phyloP scores from a whole-genome alignment of 2,888 invertebrate genomes.

The Scaptomyza reducta region DNA sequence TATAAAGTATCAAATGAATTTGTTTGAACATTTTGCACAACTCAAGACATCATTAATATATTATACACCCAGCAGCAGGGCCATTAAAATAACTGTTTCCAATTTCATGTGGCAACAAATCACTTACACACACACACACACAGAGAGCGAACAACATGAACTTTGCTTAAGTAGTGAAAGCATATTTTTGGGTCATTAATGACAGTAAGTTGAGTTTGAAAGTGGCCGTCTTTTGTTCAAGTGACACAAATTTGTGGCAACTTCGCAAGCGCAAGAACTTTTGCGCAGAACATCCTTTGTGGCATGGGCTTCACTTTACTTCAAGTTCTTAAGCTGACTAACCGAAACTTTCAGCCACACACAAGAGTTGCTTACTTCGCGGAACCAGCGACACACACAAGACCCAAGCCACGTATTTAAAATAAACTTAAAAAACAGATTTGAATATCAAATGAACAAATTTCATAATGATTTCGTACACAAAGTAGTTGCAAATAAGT shows the following conservation, averaged over 20 bases:
- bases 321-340: conserved; percentile 13
- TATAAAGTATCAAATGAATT: background rate
- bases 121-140: background rate
- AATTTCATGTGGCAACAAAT: background rate
- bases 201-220: background rate
- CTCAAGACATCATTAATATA: background rate
- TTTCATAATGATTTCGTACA: no score
- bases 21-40: background rate
- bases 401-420: conserved; percentile 10
- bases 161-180: background rate
- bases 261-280: background rate
- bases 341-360: conserved; percentile 13
- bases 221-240: background rate
- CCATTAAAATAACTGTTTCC: background rate
- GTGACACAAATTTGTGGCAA: conserved; percentile 9
- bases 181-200: conserved; percentile 2
- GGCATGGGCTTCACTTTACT: conserved; percentile 10
- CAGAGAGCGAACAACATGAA: background rate
- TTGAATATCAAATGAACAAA: background rate
- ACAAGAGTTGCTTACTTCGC: background rate
- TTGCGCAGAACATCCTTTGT: conserved; percentile 1
- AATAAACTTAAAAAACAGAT: conserved; percentile 1
- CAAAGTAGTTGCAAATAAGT: no score
- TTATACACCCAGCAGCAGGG: background rate
- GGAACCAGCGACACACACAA: background rate